These are phyloP conservation scores for Zosterops japonicus DNA, from an alignment of 2,113 vertebrate genomes.

Conservation along the genomic window DNA sequence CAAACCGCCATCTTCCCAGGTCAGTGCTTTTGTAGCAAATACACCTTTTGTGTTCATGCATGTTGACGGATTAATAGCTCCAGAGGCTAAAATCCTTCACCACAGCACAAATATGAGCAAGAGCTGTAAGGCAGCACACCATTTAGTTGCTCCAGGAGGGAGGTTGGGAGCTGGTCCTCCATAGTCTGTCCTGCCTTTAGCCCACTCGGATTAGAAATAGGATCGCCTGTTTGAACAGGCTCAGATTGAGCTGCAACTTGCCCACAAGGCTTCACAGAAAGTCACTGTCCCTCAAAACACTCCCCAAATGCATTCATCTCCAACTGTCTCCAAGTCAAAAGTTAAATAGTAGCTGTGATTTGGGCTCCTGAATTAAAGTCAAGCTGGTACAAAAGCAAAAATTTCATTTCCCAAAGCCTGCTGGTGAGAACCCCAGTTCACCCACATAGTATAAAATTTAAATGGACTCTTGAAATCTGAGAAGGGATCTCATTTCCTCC, in stretches of 20 bases:
- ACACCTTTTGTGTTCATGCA: not conserved
- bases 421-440: not conserved
- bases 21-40: not conserved
- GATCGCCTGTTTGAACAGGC: not conserved
- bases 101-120: not conserved
- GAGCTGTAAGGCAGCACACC: not conserved
- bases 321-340: not conserved
- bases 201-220: not conserved
- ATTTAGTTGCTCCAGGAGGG: not conserved
- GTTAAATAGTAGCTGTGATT: not conserved
- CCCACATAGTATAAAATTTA: not conserved
- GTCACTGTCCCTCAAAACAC: not conserved
- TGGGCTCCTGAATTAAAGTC: not conserved
- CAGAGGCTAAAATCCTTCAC: not conserved
- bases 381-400: not conserved
- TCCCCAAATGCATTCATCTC: not conserved
- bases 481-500: conserved; percentile 57
- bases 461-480: conserved; percentile 50
- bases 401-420: not conserved
- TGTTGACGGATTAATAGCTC: not conserved
- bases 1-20: not conserved
- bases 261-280: not conserved
- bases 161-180: not conserved
- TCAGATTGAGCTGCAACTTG: not conserved
- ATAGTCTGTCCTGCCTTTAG: not conserved